Percentiles rank a stretch among this genome's conserved stretches.
phyloP scores from a whole-genome alignment of 2,888 invertebrate species.

The Standfussiana lucernea region DNA sequence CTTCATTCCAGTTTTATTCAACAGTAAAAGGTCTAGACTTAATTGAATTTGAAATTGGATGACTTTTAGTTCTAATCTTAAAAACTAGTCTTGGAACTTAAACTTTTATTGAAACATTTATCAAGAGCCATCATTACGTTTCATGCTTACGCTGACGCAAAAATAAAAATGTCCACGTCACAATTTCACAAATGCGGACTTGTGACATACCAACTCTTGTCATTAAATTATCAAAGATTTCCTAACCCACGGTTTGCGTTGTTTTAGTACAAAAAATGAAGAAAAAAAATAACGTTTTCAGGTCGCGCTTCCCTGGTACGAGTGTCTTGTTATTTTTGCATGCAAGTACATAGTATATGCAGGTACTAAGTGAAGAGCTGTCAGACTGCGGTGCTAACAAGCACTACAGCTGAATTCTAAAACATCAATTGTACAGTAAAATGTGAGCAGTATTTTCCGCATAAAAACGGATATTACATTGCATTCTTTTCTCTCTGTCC shows the following conservation, averaged over 20 bases:
- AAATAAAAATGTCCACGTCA: slow-evolving; percentile 15
- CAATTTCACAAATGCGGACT: slow-evolving; percentile 20
- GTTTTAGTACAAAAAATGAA: slow-evolving; percentile 32
- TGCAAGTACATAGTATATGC: slow-evolving; percentile 40
- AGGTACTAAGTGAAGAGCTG: slow-evolving; percentile 61
- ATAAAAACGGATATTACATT: slow-evolving; percentile 38
- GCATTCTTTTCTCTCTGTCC: slow-evolving; percentile 26
- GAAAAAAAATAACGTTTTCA: slow-evolving; percentile 37
- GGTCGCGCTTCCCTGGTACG: slow-evolving; percentile 22
- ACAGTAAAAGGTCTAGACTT: slow-evolving; percentile 24
- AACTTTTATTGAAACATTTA: slow-evolving; percentile 20
- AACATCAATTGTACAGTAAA: slow-evolving; percentile 65
- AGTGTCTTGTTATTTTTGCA: slow-evolving; percentile 69
- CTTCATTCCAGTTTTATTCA: slow-evolving; percentile 29
- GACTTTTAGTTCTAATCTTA: slow-evolving; percentile 21
- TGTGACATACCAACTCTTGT: slow-evolving; percentile 45
- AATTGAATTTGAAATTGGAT: slow-evolving; percentile 44
- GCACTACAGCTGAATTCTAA: slow-evolving; percentile 64
- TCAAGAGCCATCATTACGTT: slow-evolving; percentile 7
- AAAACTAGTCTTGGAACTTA: background rate
- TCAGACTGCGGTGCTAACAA: slow-evolving; percentile 63
- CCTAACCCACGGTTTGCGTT: slow-evolving; percentile 18
- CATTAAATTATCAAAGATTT: slow-evolving; percentile 49
- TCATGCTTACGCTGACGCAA: slow-evolving; percentile 3
- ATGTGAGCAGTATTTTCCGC: slow-evolving; percentile 52